Percentiles rank a stretch among this genome's conserved stretches.
These are phyloP conservation scores for Brienomyrus longianalis DNA, from an alignment of 2,113 vertebrate species.

Conservation along the genomic window DNA sequence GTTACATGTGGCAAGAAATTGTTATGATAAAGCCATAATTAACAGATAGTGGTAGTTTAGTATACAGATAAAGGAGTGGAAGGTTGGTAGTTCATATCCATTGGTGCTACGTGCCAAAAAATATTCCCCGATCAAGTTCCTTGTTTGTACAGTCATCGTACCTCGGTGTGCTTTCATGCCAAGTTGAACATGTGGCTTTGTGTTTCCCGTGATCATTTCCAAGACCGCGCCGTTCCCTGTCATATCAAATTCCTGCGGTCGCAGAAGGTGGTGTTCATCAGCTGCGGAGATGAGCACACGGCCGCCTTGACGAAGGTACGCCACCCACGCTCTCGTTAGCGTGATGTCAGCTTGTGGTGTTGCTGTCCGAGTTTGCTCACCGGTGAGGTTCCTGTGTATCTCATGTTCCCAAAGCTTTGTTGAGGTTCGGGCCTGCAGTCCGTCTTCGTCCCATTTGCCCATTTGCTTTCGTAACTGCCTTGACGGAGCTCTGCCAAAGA, in stretches of 20 bases:
- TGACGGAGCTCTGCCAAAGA: background rate
- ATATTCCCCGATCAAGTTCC: background rate
- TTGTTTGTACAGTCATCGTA: background rate
- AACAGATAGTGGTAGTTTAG: background rate
- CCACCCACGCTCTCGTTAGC: background rate
- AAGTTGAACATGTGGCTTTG: background rate
- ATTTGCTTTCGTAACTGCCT: background rate
- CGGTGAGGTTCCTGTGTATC: background rate
- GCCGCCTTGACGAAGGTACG: constrained; percentile 88
- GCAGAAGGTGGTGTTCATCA: constrained; percentile 93
- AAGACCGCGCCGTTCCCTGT: constrained; percentile 88
- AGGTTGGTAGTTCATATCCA: background rate
- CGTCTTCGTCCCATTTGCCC: background rate
- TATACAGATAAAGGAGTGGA: background rate
- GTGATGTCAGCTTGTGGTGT: background rate
- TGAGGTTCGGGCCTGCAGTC: background rate
- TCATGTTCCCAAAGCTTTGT: background rate
- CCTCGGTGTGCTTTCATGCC: background rate
- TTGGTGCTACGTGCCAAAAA: background rate
- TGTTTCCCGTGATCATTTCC: constrained; percentile 14
- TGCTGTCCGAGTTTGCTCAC: background rate
- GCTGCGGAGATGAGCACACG: constrained; percentile 86
- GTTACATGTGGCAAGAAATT: background rate
- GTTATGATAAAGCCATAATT: background rate
- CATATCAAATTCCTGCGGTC: constrained; percentile 88